Percentiles rank a stretch among this genome's conserved stretches.
phyloP scores from a whole-genome alignment of 2,113 vertebrate species.

The Pangasianodon gigas region DNA sequence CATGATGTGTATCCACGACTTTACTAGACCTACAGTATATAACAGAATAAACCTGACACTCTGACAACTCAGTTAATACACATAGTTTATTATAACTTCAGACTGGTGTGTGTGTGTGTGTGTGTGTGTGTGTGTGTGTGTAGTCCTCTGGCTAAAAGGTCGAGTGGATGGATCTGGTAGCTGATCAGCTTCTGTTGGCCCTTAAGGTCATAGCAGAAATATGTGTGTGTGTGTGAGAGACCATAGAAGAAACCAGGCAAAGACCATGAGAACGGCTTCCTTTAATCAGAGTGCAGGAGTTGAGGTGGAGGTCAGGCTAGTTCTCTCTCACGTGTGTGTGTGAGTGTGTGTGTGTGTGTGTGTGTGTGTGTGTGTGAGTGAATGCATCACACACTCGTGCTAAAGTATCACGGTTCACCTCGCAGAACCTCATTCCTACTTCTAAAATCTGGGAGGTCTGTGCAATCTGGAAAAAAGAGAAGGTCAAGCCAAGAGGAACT shows the following conservation, averaged over 20 bases:
- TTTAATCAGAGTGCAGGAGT: constrained; percentile 27
- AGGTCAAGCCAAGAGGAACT: constrained; percentile 26
- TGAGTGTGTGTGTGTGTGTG: constrained; percentile 7
- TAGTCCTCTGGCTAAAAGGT: constrained; percentile 16
- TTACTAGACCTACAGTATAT: too few species aligned
- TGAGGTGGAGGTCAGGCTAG: constrained; percentile 18
- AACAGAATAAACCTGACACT: neutral
- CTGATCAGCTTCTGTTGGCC: constrained; percentile 61
- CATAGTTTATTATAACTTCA: neutral
- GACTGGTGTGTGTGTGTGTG: neutral
- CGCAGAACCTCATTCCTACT: constrained; percentile 54
- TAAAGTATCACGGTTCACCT: constrained; percentile 56
- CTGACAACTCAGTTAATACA: neutral
- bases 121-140: constrained; percentile 1
- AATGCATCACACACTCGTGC: constrained; percentile 19
- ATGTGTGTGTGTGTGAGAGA: neutral
- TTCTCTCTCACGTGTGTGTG: neutral
- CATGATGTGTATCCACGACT: neutral
- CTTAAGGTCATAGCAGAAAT: constrained; percentile 48
- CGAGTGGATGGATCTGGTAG: constrained; percentile 41
- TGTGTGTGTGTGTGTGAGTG: constrained; percentile 9
- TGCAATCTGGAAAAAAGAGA: constrained; percentile 38
- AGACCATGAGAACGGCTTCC: neutral
- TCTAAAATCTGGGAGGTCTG: constrained; percentile 55
- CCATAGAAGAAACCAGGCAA: constrained; percentile 22